phyloP scores from a whole-genome alignment of 2,888 invertebrate species.

The Cosmia trapezina region DNA sequence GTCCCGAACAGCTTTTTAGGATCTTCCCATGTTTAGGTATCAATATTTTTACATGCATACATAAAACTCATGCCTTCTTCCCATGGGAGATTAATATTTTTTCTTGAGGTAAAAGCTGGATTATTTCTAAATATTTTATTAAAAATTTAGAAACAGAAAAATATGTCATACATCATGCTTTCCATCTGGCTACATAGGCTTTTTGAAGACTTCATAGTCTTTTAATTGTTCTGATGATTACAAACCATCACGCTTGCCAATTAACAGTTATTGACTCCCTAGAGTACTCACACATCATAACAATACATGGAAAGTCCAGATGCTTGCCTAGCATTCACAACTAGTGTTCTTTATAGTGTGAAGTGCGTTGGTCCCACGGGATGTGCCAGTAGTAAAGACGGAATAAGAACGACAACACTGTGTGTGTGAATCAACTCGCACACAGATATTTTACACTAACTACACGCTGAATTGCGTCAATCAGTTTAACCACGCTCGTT shows the following conservation, averaged over 20 bases:
- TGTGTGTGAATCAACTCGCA: constrained; percentile 76
- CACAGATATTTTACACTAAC: constrained; percentile 57
- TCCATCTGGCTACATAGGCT: background rate
- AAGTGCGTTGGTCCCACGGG: constrained; percentile 88
- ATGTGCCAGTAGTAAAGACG: constrained; percentile 85
- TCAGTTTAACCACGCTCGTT: constrained; percentile 82
- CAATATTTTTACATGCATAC: too few relatives aligned
- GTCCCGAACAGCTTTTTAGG: background rate
- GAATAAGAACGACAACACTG: constrained; percentile 82
- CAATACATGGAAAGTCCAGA: constrained; percentile 76
- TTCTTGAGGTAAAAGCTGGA: background rate
- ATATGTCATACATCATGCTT: background rate
- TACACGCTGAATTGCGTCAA: constrained; percentile 86
- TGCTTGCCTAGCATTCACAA: constrained; percentile 84
- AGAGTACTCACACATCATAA: constrained; percentile 73
- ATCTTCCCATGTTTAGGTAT: background rate
- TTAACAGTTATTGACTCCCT: constrained; percentile 76
- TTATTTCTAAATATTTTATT: background rate
- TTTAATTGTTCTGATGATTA: constrained; percentile 37
- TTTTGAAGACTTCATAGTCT: background rate
- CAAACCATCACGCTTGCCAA: constrained; percentile 68
- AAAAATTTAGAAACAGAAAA: background rate
- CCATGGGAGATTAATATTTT: background rate
- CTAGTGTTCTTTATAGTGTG: constrained; percentile 79
- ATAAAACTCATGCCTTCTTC: too few relatives aligned